Base-by-base conservation (phyloP, 2,888 invertebrate species). In the Miltochrista miniata region DNA sequence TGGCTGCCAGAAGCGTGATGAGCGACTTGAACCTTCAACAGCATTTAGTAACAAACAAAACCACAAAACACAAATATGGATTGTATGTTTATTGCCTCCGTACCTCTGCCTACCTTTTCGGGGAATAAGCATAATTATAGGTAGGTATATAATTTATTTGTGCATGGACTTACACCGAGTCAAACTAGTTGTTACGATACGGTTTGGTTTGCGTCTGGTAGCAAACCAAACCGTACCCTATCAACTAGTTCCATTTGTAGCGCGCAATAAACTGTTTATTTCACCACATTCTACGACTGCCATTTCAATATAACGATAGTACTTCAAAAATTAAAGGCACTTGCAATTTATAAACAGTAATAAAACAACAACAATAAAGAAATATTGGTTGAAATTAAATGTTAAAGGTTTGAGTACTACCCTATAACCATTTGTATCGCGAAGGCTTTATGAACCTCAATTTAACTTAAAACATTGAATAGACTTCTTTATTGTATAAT, bases 281-380 rank as follows among this genome's bases (percentile, higher is more conserved):
- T 31, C 15, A 45, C 14, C 36, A 36, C 36, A 13, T 36, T 36
- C 36, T 37, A 45, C 12, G 2, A 37, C 30, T 30, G 30, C 37
- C 18, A 24, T 24, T 24, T 24, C 18, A 36, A 14, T 35, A 47
- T 64, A 56, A 47, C 31, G 47, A 48, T 39, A 14, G 51, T 38
- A 54, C 38, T 65, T 53, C 41, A 43, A 49, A 47, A 33, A 24
- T 55, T 51, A 52, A 29, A 41, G 35, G 51, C 48, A 51, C 31
- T 50, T 24, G 24, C 31, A 14, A 37, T 65, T 64, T 65, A 48
- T 58, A 49, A 49, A 34, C 12, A 35, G 51, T 29, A 38, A 51
- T 59, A 65, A 64, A 62, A 58, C 40, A 39, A 58, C 40, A 39
- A 51, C 45, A 55, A 47, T 58, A 59, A 58, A 64, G 37, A 43